phyloP scores from a whole-genome alignment of 1,140 invertebrate species.

The Micrasema longulum region DNA sequence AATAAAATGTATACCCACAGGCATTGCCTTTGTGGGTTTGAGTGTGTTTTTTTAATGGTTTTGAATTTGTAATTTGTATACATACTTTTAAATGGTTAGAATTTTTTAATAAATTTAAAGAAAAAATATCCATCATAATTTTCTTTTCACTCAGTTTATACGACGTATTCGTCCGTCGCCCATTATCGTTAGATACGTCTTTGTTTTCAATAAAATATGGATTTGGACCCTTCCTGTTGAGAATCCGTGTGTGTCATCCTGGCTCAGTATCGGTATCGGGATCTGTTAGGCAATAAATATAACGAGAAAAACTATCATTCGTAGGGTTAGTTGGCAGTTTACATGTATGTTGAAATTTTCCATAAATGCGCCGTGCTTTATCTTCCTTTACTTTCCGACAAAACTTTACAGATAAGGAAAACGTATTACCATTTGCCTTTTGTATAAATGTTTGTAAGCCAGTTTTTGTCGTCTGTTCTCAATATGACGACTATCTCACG shows the following conservation, averaged over 20 bases:
- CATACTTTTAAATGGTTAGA: no score
- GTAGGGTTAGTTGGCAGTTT: slow-evolving; percentile 41
- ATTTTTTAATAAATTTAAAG: no score
- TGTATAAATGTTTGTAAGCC: not conserved
- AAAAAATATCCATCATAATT: no score
- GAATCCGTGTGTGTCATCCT: slow-evolving; percentile 34
- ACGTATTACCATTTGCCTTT: not conserved
- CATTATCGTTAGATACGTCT: no score
- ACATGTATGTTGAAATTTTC: slow-evolving; percentile 48
- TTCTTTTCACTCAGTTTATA: no score
- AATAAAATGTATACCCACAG: no score
- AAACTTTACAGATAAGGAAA: slow-evolving; percentile 8
- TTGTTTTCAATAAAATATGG: slow-evolving; percentile 7
- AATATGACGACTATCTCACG: no score
- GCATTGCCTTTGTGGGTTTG: no score
- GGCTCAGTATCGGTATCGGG: slow-evolving; percentile 42
- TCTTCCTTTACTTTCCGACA: slow-evolving; percentile 20
- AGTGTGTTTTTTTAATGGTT: no score
- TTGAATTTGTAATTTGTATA: no score
- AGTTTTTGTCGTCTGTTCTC: not conserved
- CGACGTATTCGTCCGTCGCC: no score
- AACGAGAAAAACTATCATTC: slow-evolving; percentile 31
- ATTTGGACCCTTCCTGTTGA: slow-evolving; percentile 1
- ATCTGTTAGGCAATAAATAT: slow-evolving; percentile 53
- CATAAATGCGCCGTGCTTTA: slow-evolving; percentile 25